Conservation (phyloP, 1,140 invertebrate genomes). For the Caerostris darwini region DNA sequence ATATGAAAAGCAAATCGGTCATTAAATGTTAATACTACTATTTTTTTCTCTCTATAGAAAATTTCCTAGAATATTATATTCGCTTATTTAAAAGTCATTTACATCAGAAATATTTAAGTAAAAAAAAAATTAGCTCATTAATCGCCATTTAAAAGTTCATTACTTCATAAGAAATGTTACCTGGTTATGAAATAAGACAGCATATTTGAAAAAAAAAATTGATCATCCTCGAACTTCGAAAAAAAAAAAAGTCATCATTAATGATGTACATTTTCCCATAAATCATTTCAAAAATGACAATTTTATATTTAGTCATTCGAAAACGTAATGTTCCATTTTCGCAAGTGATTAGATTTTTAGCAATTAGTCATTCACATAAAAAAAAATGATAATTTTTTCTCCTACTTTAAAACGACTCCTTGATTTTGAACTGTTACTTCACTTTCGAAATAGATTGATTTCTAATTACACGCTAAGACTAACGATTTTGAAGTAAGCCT, state of each 20-base stretch:
- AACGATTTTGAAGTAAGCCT: background rate
- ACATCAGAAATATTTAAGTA: background rate
- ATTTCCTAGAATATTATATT: background rate
- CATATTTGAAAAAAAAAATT: background rate
- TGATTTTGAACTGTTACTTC: background rate
- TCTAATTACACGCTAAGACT: background rate
- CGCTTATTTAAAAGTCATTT: background rate
- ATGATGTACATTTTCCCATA: background rate
- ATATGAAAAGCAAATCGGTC: background rate
- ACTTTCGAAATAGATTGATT: slow-evolving; percentile 31
- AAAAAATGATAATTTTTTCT: background rate
- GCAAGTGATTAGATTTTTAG: background rate
- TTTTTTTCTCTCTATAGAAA: background rate
- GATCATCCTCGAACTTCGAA: background rate
- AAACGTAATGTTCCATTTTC: background rate
- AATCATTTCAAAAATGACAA: background rate
- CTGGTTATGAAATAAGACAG: background rate
- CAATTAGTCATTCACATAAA: slow-evolving; percentile 6
- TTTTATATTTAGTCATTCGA: background rate
- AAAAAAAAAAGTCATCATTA: background rate
- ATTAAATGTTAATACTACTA: background rate
- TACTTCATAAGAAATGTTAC: background rate
- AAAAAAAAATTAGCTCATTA: background rate
- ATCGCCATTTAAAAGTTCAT: background rate
- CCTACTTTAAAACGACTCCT: background rate